These are phyloP conservation scores for Laticauda laticaudata DNA, from an alignment of 2,113 vertebrate species.

Conservation along the genomic window DNA sequence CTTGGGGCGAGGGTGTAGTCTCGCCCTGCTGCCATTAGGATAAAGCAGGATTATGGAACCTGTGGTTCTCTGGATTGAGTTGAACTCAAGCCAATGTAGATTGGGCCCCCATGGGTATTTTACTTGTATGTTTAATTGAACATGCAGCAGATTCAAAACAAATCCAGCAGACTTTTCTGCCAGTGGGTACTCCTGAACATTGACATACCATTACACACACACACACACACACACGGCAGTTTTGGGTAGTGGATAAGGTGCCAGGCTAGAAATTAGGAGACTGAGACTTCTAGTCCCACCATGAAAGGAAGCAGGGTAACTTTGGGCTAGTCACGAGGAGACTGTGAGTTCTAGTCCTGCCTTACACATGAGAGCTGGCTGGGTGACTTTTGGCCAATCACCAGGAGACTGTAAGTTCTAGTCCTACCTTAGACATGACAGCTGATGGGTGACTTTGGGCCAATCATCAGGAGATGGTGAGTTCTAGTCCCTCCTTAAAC, in stretches of 20 bases:
- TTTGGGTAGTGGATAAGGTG: too few relatives aligned
- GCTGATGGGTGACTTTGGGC: too few relatives aligned
- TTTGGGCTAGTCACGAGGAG: neutral
- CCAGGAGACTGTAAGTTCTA: neutral
- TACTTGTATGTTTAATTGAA: neutral
- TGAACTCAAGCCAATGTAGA: neutral
- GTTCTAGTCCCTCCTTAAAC: neutral
- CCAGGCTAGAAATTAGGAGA: too few relatives aligned
- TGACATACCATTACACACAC: neutral
- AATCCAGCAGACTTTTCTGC: neutral
- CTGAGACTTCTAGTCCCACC: neutral
- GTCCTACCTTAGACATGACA: neutral
- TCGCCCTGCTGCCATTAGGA: neutral
- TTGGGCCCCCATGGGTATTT: neutral
- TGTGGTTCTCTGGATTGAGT: neutral
- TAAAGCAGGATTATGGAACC: neutral
- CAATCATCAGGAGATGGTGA: too few relatives aligned
- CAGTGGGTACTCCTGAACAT: neutral
- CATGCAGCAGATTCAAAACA: neutral
- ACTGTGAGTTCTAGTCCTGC: too few relatives aligned
- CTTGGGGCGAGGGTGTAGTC: neutral
- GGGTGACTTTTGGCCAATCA: too few relatives aligned
- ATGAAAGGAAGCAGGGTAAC: neutral
- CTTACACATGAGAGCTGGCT: too few relatives aligned
- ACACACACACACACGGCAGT: too few relatives aligned